Percentiles rank a stretch among this genome's conserved stretches.
These are phyloP conservation scores for Seriola quinqueradiata DNA, from an alignment of 2,113 vertebrate species.

Conservation along the genomic window DNA sequence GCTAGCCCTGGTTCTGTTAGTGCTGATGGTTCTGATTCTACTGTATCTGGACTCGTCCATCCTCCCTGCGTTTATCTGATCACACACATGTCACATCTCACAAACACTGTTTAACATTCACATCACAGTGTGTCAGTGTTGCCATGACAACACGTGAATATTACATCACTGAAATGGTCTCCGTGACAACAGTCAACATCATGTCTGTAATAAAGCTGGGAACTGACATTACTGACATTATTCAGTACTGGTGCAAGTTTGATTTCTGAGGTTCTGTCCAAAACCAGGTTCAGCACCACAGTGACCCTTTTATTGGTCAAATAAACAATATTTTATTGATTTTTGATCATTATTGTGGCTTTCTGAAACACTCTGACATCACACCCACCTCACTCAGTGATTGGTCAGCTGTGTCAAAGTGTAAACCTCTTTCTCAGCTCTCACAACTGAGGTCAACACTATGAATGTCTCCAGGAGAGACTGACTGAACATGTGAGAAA, in stretches of 20 bases:
- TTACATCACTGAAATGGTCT: constrained; percentile 19
- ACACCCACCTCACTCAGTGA: background rate
- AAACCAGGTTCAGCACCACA: background rate
- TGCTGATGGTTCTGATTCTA: no score
- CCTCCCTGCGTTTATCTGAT: background rate
- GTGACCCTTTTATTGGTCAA: background rate
- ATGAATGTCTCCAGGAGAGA: no score
- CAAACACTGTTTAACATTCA: background rate
- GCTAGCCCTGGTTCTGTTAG: no score
- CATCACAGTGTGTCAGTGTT: constrained; percentile 40
- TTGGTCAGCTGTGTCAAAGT: background rate
- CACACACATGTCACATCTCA: constrained; percentile 33
- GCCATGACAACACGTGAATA: constrained; percentile 24
- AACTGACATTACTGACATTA: background rate
- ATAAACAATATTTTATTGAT: no score
- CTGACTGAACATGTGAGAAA: no score
- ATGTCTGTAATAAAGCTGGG: background rate
- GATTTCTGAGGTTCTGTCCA: background rate
- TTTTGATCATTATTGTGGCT: no score
- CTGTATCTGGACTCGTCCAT: background rate
- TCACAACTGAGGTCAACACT: no score
- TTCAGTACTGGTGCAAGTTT: background rate
- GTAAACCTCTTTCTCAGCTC: no score
- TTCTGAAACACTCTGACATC: background rate
- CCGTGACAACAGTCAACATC: background rate